These are phyloP conservation scores for Pseudococcus viburni DNA, from an alignment of 2,888 invertebrate species.

Conservation along the genomic window DNA sequence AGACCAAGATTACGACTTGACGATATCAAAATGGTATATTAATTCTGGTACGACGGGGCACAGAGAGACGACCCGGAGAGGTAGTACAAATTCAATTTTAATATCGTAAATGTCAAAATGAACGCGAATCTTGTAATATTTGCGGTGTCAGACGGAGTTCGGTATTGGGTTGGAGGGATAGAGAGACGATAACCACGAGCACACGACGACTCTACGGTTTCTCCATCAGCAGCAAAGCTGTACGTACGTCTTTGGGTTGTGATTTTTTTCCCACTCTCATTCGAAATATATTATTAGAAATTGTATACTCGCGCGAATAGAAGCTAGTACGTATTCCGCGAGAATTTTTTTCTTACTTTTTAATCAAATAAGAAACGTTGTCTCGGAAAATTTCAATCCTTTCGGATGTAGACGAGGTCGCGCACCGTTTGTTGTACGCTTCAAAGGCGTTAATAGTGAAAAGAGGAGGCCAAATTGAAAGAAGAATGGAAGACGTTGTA, in stretches of 20 bases:
- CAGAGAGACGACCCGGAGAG: too few species aligned
- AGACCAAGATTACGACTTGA: neutral
- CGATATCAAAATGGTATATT: neutral
- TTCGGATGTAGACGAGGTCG: neutral
- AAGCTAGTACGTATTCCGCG: too few species aligned
- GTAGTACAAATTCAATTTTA: conserved; percentile 5
- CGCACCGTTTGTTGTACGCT: neutral
- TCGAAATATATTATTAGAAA: too few species aligned
- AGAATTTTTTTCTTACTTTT: conserved; percentile 1
- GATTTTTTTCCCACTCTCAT: too few species aligned
- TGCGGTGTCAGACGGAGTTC: too few species aligned
- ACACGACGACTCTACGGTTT: neutral
- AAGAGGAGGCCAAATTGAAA: conserved; percentile 24
- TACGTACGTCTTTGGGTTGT: too few species aligned
- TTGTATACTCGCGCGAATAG: too few species aligned
- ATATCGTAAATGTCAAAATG: neutral
- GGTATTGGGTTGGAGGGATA: too few species aligned
- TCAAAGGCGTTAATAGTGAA: conserved; percentile 34
- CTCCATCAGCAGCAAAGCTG: too few species aligned
- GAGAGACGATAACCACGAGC: neutral
- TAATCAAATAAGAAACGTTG: conserved; percentile 50
- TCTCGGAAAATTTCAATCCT: conserved; percentile 28
- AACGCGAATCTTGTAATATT: neutral
- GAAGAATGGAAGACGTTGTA: conserved; percentile 32
- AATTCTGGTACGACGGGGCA: neutral